Evolutionary conservation across 2,113 vertebrate genomes (phyloP).

Genomic region (Pomatorhinus ruficollis): DNA sequence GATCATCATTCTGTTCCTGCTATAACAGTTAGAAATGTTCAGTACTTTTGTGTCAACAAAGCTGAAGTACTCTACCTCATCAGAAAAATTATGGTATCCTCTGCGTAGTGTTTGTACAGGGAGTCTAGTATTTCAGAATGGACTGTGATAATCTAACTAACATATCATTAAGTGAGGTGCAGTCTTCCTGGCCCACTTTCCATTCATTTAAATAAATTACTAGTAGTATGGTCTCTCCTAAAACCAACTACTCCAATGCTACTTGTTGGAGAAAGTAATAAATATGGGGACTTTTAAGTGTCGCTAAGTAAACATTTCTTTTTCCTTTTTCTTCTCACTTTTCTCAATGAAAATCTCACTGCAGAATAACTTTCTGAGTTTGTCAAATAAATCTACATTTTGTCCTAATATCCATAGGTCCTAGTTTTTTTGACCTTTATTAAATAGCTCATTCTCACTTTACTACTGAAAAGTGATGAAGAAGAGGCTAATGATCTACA

Average conservation of each 20-base stretch:
- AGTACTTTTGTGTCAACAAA: background rate
- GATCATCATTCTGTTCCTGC: background rate
- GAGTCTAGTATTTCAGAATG: background rate
- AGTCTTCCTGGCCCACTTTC: background rate
- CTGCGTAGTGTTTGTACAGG: background rate
- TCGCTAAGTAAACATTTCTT: background rate
- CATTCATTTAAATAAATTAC: background rate
- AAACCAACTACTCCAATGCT: background rate
- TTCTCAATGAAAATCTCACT: background rate
- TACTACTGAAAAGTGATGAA: background rate
- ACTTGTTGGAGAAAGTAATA: background rate
- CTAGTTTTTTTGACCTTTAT: constrained; percentile 3
- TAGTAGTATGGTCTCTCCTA: background rate
- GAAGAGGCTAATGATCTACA: background rate
- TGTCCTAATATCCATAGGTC: background rate
- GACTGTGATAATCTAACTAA: background rate
- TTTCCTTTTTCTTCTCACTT: background rate
- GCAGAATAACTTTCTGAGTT: background rate
- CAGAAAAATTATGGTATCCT: background rate
- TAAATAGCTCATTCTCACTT: background rate
- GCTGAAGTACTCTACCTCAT: background rate
- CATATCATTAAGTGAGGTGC: background rate
- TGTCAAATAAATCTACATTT: background rate
- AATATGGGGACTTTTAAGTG: background rate
- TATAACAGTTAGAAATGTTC: background rate